These are phyloP conservation scores for Anhinga rufa DNA, from an alignment of 2,113 vertebrate species.

Conservation along the genomic window DNA sequence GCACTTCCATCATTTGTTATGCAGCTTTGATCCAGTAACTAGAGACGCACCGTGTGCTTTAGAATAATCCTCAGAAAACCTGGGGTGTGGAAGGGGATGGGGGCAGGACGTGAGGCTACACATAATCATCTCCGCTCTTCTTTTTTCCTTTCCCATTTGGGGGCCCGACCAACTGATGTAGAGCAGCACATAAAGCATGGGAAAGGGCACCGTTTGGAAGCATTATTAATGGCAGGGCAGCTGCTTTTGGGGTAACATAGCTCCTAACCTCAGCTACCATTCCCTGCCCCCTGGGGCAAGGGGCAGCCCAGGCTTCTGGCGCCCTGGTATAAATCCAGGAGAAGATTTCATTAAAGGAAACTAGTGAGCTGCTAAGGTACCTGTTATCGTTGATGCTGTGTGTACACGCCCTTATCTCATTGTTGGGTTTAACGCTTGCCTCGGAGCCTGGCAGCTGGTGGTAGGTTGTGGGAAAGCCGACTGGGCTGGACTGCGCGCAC, in stretches of 20 bases:
- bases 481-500: accelerated
- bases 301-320: background rate
- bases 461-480: background rate
- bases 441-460: background rate
- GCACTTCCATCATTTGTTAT: background rate
- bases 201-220: background rate
- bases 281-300: background rate
- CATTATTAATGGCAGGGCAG: background rate
- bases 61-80: background rate
- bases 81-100: background rate
- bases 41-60: background rate
- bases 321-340: background rate
- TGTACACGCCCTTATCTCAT: accelerated
- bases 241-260: background rate
- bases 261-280: background rate
- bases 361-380: background rate
- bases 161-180: background rate
- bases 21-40: background rate
- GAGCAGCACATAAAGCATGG: background rate
- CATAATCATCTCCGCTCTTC: background rate
- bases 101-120: background rate
- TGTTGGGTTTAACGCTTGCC: background rate
- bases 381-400: accelerated
- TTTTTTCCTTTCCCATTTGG: background rate
- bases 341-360: no score